Conservation (phyloP, 2,888 invertebrate genomes). For the Pogonocherus hispidulus region DNA sequence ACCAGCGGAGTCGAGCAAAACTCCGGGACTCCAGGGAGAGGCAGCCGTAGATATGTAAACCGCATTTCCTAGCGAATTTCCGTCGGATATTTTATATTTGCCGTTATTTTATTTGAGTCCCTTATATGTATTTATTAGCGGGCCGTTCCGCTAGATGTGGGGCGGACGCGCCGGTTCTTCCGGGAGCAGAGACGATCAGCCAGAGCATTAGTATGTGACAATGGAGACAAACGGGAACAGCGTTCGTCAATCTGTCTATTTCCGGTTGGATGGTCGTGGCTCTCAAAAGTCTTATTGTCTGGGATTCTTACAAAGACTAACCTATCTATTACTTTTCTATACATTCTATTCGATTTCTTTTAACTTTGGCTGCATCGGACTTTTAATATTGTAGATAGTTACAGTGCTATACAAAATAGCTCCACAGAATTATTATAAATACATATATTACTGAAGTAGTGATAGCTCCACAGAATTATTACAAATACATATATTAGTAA, state of each 20-base stretch:
- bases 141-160: conserved; percentile 53
- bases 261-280: conserved; percentile 63
- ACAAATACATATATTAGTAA: too few species aligned
- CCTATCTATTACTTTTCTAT: neutral
- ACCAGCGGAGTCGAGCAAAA: conserved; percentile 8
- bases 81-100: conserved; percentile 60
- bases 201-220: conserved; percentile 62
- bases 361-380: too few species aligned
- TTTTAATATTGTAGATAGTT: too few species aligned
- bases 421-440: too few species aligned
- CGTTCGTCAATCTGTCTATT: conserved; percentile 65
- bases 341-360: neutral
- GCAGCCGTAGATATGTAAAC: conserved; percentile 55
- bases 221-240: conserved; percentile 64
- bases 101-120: conserved; percentile 52
- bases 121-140: conserved; percentile 52
- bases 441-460: too few species aligned
- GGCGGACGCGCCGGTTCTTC: conserved; percentile 31
- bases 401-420: too few species aligned
- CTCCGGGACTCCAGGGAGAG: conserved; percentile 16
- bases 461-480: too few species aligned
- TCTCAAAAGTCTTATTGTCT: conserved; percentile 38
- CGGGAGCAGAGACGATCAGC: conserved; percentile 47
- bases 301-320: neutral
- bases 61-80: conserved; percentile 57